Evolutionary conservation across 2,113 vertebrate species (phyloP).

Genomic region (Caracal caracal): DNA sequence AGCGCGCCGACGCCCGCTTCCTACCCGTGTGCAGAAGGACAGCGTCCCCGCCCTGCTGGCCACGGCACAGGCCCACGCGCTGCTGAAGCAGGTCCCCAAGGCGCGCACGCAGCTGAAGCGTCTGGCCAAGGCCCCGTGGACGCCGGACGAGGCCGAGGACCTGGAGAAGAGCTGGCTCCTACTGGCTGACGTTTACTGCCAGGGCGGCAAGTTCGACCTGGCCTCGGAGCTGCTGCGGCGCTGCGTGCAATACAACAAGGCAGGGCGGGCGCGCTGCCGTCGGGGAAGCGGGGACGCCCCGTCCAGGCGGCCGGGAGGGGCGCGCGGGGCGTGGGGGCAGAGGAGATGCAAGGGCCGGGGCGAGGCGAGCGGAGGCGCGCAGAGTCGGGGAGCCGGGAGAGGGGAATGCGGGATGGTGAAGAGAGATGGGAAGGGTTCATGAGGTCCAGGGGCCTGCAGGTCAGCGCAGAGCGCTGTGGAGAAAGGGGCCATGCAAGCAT

Average conservation of each 20-base stretch:
- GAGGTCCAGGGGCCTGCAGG: background rate
- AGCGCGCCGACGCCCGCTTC: rapidly evolving
- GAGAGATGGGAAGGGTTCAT: background rate
- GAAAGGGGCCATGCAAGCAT: background rate
- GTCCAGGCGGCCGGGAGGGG: too few relatives aligned
- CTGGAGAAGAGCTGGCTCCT: constrained; percentile 86
- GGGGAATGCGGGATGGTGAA: too few relatives aligned
- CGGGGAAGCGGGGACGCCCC: rapidly evolving
- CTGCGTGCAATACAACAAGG: constrained; percentile 87
- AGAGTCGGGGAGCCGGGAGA: rapidly evolving
- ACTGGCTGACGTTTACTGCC: constrained; percentile 86
- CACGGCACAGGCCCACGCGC: constrained; percentile 78
- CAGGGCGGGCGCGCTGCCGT: background rate
- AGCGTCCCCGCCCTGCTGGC: constrained; percentile 74
- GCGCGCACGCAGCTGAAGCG: constrained; percentile 85
- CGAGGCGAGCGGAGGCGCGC: background rate
- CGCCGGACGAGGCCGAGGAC: constrained; percentile 72
- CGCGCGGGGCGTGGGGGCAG: too few relatives aligned
- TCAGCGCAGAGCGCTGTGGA: background rate
- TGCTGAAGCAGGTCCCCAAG: constrained; percentile 82
- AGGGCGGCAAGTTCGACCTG: constrained; percentile 84
- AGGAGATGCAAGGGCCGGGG: too few relatives aligned
- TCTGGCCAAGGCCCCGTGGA: constrained; percentile 79
- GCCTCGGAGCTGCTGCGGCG: constrained; percentile 82
- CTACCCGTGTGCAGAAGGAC: constrained; percentile 65